phyloP scores from a whole-genome alignment of 2,888 invertebrate genomes.

The Athripsodes cinereus region DNA sequence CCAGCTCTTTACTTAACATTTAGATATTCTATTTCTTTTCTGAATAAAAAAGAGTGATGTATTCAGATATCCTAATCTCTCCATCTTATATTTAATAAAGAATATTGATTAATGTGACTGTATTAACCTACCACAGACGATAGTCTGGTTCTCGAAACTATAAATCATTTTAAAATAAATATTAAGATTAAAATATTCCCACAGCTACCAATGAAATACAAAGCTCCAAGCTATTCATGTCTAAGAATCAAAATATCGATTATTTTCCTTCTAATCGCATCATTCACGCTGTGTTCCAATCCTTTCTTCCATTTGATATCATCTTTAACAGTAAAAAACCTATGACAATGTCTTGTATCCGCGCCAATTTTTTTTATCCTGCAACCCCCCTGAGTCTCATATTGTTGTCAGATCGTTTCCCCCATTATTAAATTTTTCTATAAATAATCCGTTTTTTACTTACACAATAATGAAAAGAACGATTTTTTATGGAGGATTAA shows the following conservation, averaged over 20 bases:
- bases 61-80: too few species aligned
- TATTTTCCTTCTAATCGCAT: conserved; percentile 3
- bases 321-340: conserved; percentile 11
- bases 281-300: conserved; percentile 14
- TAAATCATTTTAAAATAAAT: not conserved
- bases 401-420: too few species aligned
- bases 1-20: too few species aligned
- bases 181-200: not conserved
- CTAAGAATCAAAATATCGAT: not conserved
- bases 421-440: too few species aligned
- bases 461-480: too few species aligned
- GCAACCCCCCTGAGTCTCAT: not conserved
- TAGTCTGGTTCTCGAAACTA: not conserved
- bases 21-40: too few species aligned
- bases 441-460: too few species aligned
- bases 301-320: conserved; percentile 11
- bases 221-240: not conserved
- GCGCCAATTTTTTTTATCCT: not conserved
- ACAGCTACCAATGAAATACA: not conserved
- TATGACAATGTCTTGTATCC: not conserved
- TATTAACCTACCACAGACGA: too few species aligned
- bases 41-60: too few species aligned
- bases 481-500: too few species aligned
- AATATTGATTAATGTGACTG: too few species aligned
- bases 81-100: too few species aligned